A percentile compares a stretch with the other conserved stretches of the same genome.
Evolutionary conservation across 2,888 invertebrate species (phyloP).

Genomic region (Andrena bucephala): DNA sequence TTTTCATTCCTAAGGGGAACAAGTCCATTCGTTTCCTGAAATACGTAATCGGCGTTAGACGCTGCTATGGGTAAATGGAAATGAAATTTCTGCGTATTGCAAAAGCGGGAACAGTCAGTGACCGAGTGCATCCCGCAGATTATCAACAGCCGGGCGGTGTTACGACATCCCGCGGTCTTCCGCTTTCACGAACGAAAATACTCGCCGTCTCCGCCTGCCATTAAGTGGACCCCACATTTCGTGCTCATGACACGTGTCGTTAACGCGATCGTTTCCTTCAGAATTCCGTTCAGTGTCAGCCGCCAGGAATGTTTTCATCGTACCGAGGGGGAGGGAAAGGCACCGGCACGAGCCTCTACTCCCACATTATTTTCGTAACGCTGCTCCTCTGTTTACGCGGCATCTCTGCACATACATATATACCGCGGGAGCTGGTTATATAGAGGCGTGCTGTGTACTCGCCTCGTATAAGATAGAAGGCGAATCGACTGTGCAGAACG

Average conservation of each 20-base stretch:
- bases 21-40: too few species aligned
- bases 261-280: slow-evolving; percentile 40
- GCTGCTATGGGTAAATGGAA: too few species aligned
- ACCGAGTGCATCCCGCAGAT: slow-evolving; percentile 4
- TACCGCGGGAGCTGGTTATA: slow-evolving; percentile 20
- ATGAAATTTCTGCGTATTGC: too few species aligned
- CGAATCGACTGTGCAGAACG: slow-evolving; percentile 15
- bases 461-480: background rate
- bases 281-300: slow-evolving; percentile 46
- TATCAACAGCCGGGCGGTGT: slow-evolving; percentile 12
- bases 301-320: slow-evolving; percentile 56
- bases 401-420: slow-evolving; percentile 45
- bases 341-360: slow-evolving; percentile 39
- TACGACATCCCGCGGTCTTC: slow-evolving; percentile 45
- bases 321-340: slow-evolving; percentile 31
- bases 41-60: too few species aligned
- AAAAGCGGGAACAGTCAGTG: background rate
- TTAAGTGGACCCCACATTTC: slow-evolving; percentile 9
- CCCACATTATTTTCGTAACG: slow-evolving; percentile 69
- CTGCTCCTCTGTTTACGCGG: slow-evolving; percentile 62
- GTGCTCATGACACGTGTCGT: slow-evolving; percentile 42
- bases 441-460: slow-evolving; percentile 6
- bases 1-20: too few species aligned
- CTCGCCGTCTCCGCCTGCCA: slow-evolving; percentile 14
- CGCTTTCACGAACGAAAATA: slow-evolving; percentile 44